Percentiles rank a stretch among this genome's conserved stretches.
Conservation (phyloP, 2,113 vertebrate species). For the Ranitomeya variabilis region DNA sequence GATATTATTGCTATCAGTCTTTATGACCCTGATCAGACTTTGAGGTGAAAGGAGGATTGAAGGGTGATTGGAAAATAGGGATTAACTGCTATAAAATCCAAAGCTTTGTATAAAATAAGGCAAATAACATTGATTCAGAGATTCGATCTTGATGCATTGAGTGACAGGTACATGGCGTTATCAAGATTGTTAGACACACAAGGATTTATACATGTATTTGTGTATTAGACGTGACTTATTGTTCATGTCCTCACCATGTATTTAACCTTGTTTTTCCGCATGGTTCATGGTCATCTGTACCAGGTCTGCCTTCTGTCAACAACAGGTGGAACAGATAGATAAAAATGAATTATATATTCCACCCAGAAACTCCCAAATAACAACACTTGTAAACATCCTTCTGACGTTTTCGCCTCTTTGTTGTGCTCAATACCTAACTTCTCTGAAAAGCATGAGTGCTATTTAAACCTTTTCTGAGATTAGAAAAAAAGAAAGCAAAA, state of each 20-base stretch:
- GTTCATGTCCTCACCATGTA: background rate
- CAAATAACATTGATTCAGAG: background rate
- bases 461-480: background rate
- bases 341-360: background rate
- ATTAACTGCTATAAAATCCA: no score
- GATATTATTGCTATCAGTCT: no score
- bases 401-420: background rate
- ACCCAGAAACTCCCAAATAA: background rate
- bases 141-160: no score
- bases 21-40: no score
- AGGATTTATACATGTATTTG: background rate
- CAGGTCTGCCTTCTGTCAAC: background rate
- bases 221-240: background rate
- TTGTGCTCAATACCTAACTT: background rate
- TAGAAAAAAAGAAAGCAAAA: constrained; percentile 24
- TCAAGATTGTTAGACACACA: background rate
- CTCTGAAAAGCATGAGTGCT: background rate
- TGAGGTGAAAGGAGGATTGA: no score
- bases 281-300: background rate
- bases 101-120: no score
- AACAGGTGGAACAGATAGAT: background rate
- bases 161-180: no score
- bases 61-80: no score
- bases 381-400: background rate
- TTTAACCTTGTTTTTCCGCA: background rate